A percentile compares a stretch with the other conserved stretches of the same genome.
These are phyloP conservation scores for Echinops telfairi DNA, from an alignment of 2,113 vertebrate species.

Conservation along the genomic window DNA sequence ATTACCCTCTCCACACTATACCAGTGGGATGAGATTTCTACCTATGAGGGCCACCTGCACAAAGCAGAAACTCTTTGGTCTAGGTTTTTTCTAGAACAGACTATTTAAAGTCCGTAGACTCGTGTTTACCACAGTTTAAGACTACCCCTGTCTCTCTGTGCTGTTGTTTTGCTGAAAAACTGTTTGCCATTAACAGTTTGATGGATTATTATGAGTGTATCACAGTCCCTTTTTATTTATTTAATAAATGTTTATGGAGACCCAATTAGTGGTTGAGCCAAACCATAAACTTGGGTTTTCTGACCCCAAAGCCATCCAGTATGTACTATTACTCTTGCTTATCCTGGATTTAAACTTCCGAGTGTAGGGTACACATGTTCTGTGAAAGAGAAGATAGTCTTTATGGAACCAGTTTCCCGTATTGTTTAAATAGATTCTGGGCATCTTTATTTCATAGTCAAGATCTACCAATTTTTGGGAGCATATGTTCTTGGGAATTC, in stretches of 20 bases:
- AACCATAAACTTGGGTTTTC: constrained; percentile 11
- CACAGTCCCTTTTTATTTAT: constrained; percentile 32
- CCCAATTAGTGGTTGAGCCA: background rate
- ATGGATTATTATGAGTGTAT: background rate
- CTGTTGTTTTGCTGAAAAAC: constrained; percentile 46
- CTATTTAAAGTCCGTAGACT: background rate
- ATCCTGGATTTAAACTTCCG: background rate
- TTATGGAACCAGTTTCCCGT: constrained; percentile 45
- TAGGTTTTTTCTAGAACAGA: background rate
- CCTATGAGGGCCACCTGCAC: background rate
- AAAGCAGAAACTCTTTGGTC: background rate
- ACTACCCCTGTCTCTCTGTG: background rate
- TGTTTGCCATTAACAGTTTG: constrained; percentile 34
- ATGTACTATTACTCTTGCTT: background rate
- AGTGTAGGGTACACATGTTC: background rate
- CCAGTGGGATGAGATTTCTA: background rate
- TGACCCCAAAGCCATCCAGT: background rate
- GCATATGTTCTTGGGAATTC: constrained; percentile 57
- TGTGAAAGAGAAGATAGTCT: constrained; percentile 49
- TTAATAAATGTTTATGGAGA: constrained; percentile 10
- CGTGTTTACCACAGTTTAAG: background rate
- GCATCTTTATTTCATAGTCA: constrained; percentile 69
- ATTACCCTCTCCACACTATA: background rate
- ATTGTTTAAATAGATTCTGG: constrained; percentile 67
- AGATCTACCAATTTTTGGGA: constrained; percentile 67